Conservation (phyloP, 2,113 vertebrate genomes). For the Pseudois nayaur region DNA sequence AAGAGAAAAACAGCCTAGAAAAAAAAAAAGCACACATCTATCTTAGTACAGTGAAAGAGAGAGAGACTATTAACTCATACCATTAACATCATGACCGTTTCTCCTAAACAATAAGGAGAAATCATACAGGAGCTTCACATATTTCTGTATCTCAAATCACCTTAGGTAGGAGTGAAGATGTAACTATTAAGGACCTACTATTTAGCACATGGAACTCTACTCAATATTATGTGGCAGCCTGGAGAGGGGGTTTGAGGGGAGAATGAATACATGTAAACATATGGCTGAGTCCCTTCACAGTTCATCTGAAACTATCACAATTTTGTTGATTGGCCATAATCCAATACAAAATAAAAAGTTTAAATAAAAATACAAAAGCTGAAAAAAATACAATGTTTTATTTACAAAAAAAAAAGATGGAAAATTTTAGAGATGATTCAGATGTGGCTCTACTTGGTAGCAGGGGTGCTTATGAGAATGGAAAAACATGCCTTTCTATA, state of each 20-base stretch:
- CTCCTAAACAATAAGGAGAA: background rate
- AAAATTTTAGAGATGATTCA: background rate
- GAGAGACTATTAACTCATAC: background rate
- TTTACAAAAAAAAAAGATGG: background rate
- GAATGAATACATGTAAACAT: background rate
- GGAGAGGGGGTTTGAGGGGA: background rate
- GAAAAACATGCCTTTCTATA: background rate
- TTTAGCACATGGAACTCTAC: background rate
- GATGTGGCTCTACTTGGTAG: background rate
- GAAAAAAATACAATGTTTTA: background rate
- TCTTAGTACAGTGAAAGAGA: background rate
- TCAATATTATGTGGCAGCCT: background rate
- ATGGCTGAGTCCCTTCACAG: background rate
- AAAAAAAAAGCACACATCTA: background rate
- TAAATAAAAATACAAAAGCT: background rate
- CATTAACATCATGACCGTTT: background rate
- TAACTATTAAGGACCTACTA: background rate
- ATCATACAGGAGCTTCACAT: background rate
- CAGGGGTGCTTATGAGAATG: background rate
- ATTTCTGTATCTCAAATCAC: background rate
- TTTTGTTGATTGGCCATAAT: background rate
- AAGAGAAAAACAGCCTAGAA: background rate
- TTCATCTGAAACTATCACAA: background rate
- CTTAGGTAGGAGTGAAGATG: background rate
- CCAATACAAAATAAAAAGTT: background rate